phyloP scores from a whole-genome alignment of 2,797 vertebrate species.

The Hippocampus kuda region DNA sequence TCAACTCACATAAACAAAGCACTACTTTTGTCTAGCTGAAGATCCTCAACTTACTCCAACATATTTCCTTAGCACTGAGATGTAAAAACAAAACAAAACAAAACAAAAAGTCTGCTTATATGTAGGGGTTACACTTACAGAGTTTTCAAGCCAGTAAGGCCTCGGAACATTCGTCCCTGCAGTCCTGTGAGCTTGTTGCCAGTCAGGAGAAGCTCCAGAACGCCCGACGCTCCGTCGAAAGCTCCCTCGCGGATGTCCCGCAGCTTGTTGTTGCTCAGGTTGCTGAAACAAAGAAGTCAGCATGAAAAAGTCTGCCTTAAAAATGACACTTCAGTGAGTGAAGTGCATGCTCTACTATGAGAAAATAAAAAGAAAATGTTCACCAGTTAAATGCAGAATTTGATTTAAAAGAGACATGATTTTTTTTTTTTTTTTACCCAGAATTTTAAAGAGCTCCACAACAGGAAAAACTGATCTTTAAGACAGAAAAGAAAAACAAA shows the following conservation, averaged over 20 bases:
- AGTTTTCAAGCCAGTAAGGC: constrained; percentile 83
- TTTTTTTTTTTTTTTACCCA: no score
- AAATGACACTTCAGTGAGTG: no score
- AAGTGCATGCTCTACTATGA: no score
- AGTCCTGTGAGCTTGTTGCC: constrained; percentile 85
- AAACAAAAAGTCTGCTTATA: no score
- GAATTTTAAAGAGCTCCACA: no score
- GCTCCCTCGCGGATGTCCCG: constrained; percentile 83
- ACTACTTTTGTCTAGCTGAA: neutral
- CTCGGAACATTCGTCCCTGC: constrained; percentile 83
- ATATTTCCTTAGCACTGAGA: neutral
- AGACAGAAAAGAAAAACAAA: no score
- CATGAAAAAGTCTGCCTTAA: neutral
- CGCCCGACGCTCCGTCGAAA: constrained; percentile 78
- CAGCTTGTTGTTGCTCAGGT: constrained; percentile 93
- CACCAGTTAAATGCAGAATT: no score
- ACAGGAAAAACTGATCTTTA: no score
- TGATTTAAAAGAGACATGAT: no score
- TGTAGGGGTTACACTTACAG: constrained; percentile 69
- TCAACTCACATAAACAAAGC: neutral
- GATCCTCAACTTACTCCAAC: neutral
- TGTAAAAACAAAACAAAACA: neutral
- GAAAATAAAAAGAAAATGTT: no score
- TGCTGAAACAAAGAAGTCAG: constrained; percentile 60
- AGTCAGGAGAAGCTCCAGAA: constrained; percentile 85